Base-by-base conservation (phyloP, 2,888 invertebrate species). In the Invenusta paracnida region DNA sequence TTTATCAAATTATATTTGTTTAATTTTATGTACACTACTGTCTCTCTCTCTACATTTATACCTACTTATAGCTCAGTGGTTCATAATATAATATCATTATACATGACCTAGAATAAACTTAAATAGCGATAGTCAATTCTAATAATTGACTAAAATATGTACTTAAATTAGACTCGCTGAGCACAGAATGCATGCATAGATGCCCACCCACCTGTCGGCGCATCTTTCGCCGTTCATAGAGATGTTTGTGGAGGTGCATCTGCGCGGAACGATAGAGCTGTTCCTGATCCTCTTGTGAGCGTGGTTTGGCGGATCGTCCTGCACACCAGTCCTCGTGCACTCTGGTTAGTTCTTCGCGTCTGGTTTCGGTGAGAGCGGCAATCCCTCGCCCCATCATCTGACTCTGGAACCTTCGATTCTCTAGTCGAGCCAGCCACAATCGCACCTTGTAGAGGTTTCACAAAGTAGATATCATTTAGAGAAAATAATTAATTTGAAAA, bases 311-410 rank as follows among this genome's bases (percentile, higher is more conserved):
- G 81, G 90, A 89, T 87, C 90, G 89, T 85, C 88, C 88, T 86
- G 91, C 90, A 67, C 90, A 88, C 87, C 89, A 88, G 29, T 89
- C 89, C 29, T 85, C 87, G n/a, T 91, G 90, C 30, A 89, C 84
- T 30, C 89, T 88, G 87, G 89, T 89, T 28, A 91, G 88, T 84
- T 90, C 89, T 0, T 90, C 89, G 17, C 90, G 87, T 81, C 90
- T 86, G 23, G 89, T 88, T 86, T 91, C 91, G 1, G 90, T 90
- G 67, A 91, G 87, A 0, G 90, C 91, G 0, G 90, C 89, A n/a
- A n/a, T n/a, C 0, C 90, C 90, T 79, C 89, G 88, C 67, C 90
- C 88, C 87, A 89, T 89, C n/a, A 88, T 87, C 0, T 89, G 89
- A 66, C 89, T 88, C 29, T 90, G 89, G 29, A 89, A 89, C 81